These are phyloP conservation scores for Calypte anna DNA, from an alignment of 2,113 vertebrate genomes.

Conservation along the genomic window DNA sequence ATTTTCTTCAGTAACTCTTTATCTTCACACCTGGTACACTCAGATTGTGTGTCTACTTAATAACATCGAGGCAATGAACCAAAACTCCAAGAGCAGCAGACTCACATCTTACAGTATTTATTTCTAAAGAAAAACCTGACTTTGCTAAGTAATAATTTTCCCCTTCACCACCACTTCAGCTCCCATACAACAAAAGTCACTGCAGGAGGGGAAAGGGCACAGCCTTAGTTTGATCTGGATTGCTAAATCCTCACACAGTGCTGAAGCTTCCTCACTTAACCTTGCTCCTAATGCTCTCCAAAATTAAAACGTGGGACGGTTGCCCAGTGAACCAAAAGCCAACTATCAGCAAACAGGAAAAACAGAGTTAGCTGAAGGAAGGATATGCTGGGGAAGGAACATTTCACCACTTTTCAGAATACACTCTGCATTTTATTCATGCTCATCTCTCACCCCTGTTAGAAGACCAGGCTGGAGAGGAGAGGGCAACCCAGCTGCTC, in stretches of 20 bases:
- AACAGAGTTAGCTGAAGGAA: neutral
- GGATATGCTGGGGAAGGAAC: neutral
- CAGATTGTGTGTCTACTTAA: rapidly evolving
- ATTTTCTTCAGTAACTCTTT: neutral
- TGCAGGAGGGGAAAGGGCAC: neutral
- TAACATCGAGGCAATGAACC: rapidly evolving
- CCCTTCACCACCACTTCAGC: neutral
- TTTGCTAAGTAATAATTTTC: neutral
- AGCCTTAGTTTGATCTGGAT: neutral
- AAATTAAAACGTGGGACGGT: neutral
- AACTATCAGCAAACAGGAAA: slow-evolving; percentile 4
- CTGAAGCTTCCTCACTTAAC: neutral
- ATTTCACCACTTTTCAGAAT: neutral
- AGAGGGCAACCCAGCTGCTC: neutral
- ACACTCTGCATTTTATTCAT: rapidly evolving
- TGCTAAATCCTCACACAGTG: neutral
- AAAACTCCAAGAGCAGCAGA: neutral
- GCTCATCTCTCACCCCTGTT: rapidly evolving
- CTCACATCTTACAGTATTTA: neutral
- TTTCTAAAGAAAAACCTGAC: neutral
- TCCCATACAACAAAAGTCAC: neutral
- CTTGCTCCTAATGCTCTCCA: neutral
- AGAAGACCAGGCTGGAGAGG: neutral
- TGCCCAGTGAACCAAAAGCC: slow-evolving; percentile 24
- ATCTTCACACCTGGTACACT: neutral